Conservation (phyloP, 2,888 invertebrate genomes). For the Venustoraphidia nigricollis region DNA sequence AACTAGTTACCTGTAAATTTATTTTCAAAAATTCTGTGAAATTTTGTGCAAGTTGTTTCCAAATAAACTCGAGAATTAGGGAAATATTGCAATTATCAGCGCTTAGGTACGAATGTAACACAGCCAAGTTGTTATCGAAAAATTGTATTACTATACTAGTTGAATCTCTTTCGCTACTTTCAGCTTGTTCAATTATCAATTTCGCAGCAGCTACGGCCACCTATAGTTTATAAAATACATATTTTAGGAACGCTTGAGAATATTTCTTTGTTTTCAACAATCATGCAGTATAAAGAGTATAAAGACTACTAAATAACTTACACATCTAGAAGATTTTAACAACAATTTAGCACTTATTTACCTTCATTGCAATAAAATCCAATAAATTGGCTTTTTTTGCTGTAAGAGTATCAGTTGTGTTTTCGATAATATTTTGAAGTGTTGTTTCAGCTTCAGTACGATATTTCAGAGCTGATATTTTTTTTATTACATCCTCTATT, state of each 20-base stretch:
- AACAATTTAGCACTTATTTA: conserved; percentile 19
- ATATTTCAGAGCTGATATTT: conserved; percentile 56
- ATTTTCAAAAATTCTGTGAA: conserved; percentile 61
- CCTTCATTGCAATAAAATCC: conserved; percentile 68
- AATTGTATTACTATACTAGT: conserved; percentile 81
- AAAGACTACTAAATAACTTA: no score
- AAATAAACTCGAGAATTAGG: conserved; percentile 70
- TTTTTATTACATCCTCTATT: conserved; percentile 56
- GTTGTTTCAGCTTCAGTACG: conserved; percentile 66
- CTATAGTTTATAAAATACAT: conserved; percentile 25
- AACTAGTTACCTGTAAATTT: conserved; percentile 48
- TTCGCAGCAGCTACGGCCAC: conserved; percentile 65
- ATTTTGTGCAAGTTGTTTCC: conserved; percentile 70
- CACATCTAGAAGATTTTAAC: no score
- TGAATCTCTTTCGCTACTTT: conserved; percentile 60
- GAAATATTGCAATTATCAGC: conserved; percentile 66
- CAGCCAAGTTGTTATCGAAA: conserved; percentile 75
- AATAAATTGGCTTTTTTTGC: conserved; percentile 79
- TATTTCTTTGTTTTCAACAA: no score
- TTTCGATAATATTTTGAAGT: conserved; percentile 67
- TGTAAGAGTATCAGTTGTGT: conserved; percentile 74
- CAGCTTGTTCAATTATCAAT: conserved; percentile 68
- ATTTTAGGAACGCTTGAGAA: no score
- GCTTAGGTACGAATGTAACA: conserved; percentile 70
- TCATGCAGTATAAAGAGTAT: no score